phyloP scores from a whole-genome alignment of 2,797 vertebrate genomes.

The Vespertilio murinus region DNA sequence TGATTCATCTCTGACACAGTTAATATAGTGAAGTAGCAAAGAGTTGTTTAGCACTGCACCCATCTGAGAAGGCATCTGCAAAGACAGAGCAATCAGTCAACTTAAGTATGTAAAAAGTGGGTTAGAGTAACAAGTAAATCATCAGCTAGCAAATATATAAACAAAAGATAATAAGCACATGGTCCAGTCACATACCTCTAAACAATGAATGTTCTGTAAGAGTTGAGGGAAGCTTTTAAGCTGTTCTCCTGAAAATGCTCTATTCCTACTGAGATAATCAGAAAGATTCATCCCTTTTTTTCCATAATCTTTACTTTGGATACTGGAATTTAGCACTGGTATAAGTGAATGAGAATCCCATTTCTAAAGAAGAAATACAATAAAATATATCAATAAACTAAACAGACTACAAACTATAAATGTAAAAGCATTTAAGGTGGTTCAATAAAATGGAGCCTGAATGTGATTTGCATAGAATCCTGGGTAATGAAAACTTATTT shows the following conservation, averaged over 20 bases:
- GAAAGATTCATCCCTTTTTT: neutral
- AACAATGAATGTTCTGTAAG: slow-evolving; percentile 90
- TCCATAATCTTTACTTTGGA: neutral
- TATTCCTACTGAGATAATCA: neutral
- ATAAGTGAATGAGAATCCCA: slow-evolving; percentile 85
- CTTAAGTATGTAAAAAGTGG: neutral
- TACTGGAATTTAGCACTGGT: slow-evolving; percentile 68
- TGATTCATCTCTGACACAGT: slow-evolving; percentile 92
- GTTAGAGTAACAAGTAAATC: slow-evolving; percentile 7
- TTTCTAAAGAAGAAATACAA: slow-evolving; percentile 86
- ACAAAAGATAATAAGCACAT: slow-evolving; percentile 2
- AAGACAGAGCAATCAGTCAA: slow-evolving; percentile 52
- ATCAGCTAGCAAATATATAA: slow-evolving; percentile 41
- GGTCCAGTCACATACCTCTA: slow-evolving; percentile 88
- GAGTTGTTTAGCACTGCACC: slow-evolving; percentile 92
- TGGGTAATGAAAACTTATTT: slow-evolving; percentile 37
- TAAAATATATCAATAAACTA: slow-evolving; percentile 38
- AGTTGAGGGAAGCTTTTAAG: slow-evolving; percentile 90
- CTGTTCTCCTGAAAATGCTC: slow-evolving; percentile 87
- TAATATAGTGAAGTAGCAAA: slow-evolving; percentile 93
- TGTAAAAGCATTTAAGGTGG: slow-evolving; percentile 24
- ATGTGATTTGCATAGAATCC: slow-evolving; percentile 21
- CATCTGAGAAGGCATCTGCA: slow-evolving; percentile 95
- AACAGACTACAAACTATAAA: slow-evolving; percentile 39
- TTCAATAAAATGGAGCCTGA: slow-evolving; percentile 38